Conservation (phyloP, 2,113 vertebrate species). For the Otis tarda region DNA sequence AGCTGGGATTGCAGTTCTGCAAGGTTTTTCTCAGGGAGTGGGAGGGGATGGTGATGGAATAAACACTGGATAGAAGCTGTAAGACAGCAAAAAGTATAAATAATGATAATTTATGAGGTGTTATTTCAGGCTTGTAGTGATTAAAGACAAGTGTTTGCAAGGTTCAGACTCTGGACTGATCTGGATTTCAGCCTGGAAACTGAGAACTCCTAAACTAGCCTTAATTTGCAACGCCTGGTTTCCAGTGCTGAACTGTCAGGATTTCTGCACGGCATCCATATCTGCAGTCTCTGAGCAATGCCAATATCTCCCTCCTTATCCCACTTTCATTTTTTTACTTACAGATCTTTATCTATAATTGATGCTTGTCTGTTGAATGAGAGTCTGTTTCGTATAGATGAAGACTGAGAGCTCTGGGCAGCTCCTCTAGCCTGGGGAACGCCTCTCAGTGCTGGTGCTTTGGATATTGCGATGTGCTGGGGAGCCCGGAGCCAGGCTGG, state of each 20-base stretch:
- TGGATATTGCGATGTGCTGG: neutral
- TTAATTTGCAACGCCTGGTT: neutral
- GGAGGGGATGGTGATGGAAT: neutral
- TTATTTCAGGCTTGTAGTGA: neutral
- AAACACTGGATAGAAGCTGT: neutral
- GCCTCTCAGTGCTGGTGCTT: fast-evolving
- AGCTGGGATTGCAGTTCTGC: neutral
- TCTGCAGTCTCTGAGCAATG: fast-evolving
- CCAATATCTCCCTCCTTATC: fast-evolving
- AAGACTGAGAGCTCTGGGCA: neutral
- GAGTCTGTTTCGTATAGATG: neutral
- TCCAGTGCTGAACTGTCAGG: neutral
- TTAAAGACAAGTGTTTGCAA: neutral
- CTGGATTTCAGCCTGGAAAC: neutral
- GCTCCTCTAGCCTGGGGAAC: neutral
- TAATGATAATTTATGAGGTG: neutral
- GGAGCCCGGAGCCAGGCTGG: neutral
- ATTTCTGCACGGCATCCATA: neutral
- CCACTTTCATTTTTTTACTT: neutral
- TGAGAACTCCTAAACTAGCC: neutral
- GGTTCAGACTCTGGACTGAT: neutral
- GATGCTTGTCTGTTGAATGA: neutral
- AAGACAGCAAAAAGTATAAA: neutral
- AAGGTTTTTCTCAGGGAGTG: neutral
- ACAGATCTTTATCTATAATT: neutral